Conservation (phyloP, 2,797 vertebrate species). For the Eurystomus glaucurus region DNA sequence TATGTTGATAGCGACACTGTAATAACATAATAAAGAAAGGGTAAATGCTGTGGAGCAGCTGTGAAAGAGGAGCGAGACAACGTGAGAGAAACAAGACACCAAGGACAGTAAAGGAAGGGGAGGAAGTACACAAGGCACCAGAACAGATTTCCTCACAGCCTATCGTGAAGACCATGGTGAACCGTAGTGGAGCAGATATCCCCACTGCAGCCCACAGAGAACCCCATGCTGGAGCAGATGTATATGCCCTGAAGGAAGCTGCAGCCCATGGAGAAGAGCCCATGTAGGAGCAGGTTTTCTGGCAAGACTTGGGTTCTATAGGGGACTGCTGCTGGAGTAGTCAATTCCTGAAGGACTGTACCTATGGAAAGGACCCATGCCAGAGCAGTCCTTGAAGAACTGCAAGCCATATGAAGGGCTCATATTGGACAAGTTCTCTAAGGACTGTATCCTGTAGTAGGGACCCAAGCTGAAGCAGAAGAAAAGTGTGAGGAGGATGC, state of each 20-base stretch:
- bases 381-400: too few species aligned
- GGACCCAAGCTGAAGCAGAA: background rate
- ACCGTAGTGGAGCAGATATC: too few species aligned
- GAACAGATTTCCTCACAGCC: background rate
- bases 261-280: too few species aligned
- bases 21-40: background rate
- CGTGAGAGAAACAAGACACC: background rate
- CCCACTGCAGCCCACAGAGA: too few species aligned
- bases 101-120: too few species aligned
- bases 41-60: background rate
- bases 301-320: background rate
- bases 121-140: background rate
- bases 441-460: too few species aligned
- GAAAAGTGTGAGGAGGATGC: background rate
- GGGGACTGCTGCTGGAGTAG: background rate
- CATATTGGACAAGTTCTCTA: too few species aligned
- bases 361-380: too few species aligned
- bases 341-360: background rate
- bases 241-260: too few species aligned
- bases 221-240: too few species aligned
- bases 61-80: background rate
- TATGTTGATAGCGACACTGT: fast-evolving
- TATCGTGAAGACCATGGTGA: background rate
- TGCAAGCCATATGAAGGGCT: too few species aligned
- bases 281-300: background rate